Evolutionary conservation across 2,797 vertebrate species (phyloP), one percentile per base, ranked within the genome.

Genomic region (Oreochromis mossambicus): DNA sequence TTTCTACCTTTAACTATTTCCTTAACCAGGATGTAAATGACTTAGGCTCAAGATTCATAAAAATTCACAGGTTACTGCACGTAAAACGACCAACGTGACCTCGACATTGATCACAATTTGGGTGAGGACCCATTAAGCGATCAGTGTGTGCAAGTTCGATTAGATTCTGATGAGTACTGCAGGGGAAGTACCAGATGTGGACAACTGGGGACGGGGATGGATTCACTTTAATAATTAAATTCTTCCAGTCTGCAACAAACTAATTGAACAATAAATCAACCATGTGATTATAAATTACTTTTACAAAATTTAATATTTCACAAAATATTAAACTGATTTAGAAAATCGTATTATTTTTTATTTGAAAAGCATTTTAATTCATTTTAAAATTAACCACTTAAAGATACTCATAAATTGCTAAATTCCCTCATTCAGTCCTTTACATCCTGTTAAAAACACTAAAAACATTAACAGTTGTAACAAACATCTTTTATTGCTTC

Each of bases 381-480:
- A 1, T 73, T 73, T 73, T 75, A 1, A 29, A 19, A 17, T 29
- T 5, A 48, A 48, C 10, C 43, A 50, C 24, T 48, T 32, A 50
- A 48, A 48, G 17, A 73, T 29, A 8, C 24, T 73, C 6, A 70
- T 70, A 48, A 1, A 48, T 5, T 50, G 43, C 43, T 29, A 73
- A 73, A 73, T 73, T 11, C 8, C 15, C 43, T 5, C 15, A 50
- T 75, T 75, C 15, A 32, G 24, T 19, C 15, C 0, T 75, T 26
- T 75, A 50, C 26, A 50, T 32, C 17, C 10, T 32, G 7, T 75
- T 75, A 32, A 32, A 75, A 75, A 50, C 10, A 50, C 8, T 29
- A 13, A 41, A 78, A 66, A 55, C 41, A 84, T 77, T 50, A 80
- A 89, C 66, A 83, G 78, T n/a, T 81, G 83, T 21, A 85, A 81